Evolutionary conservation across 2,113 vertebrate genomes (phyloP), one percentile per base, ranked within the genome.

Genomic region (Pitta sordida): DNA sequence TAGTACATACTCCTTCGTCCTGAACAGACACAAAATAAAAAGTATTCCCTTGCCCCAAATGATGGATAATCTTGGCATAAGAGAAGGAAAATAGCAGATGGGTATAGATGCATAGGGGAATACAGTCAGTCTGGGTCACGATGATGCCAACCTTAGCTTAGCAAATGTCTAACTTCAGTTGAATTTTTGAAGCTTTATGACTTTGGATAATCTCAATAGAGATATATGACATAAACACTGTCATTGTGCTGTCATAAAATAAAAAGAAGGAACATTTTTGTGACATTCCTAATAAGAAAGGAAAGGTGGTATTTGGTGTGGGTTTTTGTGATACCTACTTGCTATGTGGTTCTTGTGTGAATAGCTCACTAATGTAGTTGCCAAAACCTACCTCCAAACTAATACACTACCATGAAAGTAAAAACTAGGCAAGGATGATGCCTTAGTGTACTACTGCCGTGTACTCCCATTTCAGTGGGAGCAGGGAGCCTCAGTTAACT

Each of bases 71-170:
- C 71, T 88, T 90, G 88, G 79, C 86, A 74, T 59, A 86, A 92
- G n/a, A 76, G 76, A 88, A 92, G 86, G 83, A 93, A 81, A 83
- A 86, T 60, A 95, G 93, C 86, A 94, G 89, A 81, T 88, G 83
- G 80, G 39, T 92, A 19, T 77, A 70, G 55, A 77, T 90, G 43
- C 76, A 91, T 51, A 52, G 51, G 51, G 80, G 68, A 91, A 86
- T 76, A 55, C 37, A 86, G 55, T 52, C 51, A 77, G 56, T 37
- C 83, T 65, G 60, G 83, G 88, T 70, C 89, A 81, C 26, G 51
- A n/a, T 46, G 53, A 69, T 92, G 59, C 68, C 55, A 80, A 9
- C 56, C 70, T 82, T 59, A 79, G 43, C 67, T 76, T 88, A 88
- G 62, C 62, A 93, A 82, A 78, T 90, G 62, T 79, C 70, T 83